phyloP scores from a whole-genome alignment of 2,888 invertebrate genomes.

The Phoronis australis region DNA sequence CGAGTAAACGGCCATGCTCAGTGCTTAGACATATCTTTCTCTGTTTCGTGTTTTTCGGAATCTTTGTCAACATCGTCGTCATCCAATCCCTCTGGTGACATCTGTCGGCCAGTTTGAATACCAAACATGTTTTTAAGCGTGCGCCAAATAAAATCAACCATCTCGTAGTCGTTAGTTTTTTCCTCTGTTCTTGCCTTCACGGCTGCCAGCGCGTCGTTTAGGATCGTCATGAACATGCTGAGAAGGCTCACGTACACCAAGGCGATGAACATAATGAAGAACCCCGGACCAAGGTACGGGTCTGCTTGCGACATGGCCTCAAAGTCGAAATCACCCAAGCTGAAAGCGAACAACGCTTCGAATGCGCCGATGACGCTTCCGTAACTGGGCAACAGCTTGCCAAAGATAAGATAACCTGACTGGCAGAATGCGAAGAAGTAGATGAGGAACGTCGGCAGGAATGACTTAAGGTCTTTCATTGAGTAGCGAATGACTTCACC shows the following conservation, averaged over 20 bases:
- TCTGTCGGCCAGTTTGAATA: neutral
- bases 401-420: conserved; percentile 50
- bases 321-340: conserved; percentile 55
- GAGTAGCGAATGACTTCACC: conserved; percentile 53
- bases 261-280: conserved; percentile 47
- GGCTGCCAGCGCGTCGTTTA: conserved; percentile 45
- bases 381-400: conserved; percentile 38
- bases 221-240: conserved; percentile 51
- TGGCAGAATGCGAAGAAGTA: conserved; percentile 49
- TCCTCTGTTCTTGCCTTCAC: conserved; percentile 40
- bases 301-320: conserved; percentile 35
- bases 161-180: conserved; percentile 47
- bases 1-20: no score
- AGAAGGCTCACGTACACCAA: conserved; percentile 47
- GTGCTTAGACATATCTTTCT: neutral
- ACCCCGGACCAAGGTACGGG: conserved; percentile 43
- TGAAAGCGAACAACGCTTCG: conserved; percentile 53
- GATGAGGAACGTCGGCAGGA: conserved; percentile 53
- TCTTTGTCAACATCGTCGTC: neutral
- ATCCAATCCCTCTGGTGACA: no score
- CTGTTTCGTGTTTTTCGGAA: neutral
- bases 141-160: conserved; percentile 46
- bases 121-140: conserved; percentile 35
- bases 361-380: conserved; percentile 47
- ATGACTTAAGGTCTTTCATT: conserved; percentile 52